Evolutionary conservation across 2,888 invertebrate genomes (phyloP), one percentile per base, ranked within the genome.

Genomic region (Dryobotodes eremita): DNA sequence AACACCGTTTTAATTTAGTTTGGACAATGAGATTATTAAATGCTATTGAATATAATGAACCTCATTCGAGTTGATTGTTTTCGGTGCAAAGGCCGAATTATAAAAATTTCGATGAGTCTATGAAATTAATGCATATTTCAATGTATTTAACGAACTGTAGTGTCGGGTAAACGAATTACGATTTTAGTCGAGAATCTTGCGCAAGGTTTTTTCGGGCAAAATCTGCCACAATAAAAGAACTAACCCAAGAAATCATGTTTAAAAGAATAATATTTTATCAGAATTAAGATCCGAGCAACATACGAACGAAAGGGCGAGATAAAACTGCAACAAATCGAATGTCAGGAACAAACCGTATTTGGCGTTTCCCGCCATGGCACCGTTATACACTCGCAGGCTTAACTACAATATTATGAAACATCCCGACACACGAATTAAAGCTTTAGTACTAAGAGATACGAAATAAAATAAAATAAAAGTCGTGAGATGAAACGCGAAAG

Each of bases 261-360:
- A 71, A 76, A 77, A 73, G 69, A 78, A 70, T 15, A 78, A 74
- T 77, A 87, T 84, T 74, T 81, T 86, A 86, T 90, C 81, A 57
- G 77, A 57, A 73, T 74, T 74, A 83, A 76, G 83, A 87, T 87
- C 78, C 72, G 68, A 76, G 69, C 55, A 73, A 76, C 71, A 74
- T 83, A 78, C 55, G 48, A 70, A 79, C 84, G 84, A 85, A 85
- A 76, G 79, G 71, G 79, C 85, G 86, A 92, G 93, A 95, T 94
- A 94, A 94, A 94, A 93, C 89, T 94, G 94, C 94, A 94, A 95
- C 95, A 95, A 95, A 96, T 95, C 94, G 94, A 92, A 91, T 92
- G 93, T 94, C 95, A 95, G 93, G 93, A 93, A 90, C 93, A 88
- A 90, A 84, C 95, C 95, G 92, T 94, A 94, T 94, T 92, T 91